Base-by-base conservation (phyloP, 2,888 invertebrate species). In the Gastrophysa polygoni region DNA sequence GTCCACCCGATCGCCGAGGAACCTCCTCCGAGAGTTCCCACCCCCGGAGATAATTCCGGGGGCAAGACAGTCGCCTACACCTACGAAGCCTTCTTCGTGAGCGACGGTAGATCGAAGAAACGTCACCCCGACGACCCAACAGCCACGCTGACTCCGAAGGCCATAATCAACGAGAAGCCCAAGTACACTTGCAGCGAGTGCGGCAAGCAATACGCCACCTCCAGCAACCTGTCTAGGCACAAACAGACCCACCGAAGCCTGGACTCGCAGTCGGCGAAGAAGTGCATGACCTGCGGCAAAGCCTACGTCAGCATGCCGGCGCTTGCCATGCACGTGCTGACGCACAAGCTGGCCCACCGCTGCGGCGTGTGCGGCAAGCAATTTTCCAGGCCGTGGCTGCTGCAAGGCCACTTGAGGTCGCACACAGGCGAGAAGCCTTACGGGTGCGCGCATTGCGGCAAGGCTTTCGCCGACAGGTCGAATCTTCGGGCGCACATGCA, bases 261-360 rank as follows among this genome's bases (percentile, higher is more conserved):
- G 50, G 97, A 98, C 84, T 95, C 95, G 21, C 91, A 93, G 75
- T 89, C 93, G 64, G 97, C 97, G 51, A 96, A 96, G 82, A 93
- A 94, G 76, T 98, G 97, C 81, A 91, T 92, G 72, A 94, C 95
- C 70, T 98, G 97, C 82, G 93, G 94, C 69, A 96, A 97, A 82
- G 94, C 95, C 1, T 98, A 98, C 83, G 97, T 98, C 50, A 94
- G 94, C 69, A 98, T 98, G 96, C 97, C 97, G 0, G 97, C 97
- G 0, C 85, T 97, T 60, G 95, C 96, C 46, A 96, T 94, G 91
- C 95, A 93, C 80, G 90, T 95, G 67, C 86, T 92, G 44, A 96
- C 95, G 49, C 97, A 98, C 84, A 95, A 95, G 78, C 86, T 96
- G 75, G 90, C 90, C 21, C 96, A 97, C 84, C 91, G 91, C 72